phyloP scores from a whole-genome alignment of 2,797 vertebrate genomes.

The Arrhamphus sclerolepis region DNA sequence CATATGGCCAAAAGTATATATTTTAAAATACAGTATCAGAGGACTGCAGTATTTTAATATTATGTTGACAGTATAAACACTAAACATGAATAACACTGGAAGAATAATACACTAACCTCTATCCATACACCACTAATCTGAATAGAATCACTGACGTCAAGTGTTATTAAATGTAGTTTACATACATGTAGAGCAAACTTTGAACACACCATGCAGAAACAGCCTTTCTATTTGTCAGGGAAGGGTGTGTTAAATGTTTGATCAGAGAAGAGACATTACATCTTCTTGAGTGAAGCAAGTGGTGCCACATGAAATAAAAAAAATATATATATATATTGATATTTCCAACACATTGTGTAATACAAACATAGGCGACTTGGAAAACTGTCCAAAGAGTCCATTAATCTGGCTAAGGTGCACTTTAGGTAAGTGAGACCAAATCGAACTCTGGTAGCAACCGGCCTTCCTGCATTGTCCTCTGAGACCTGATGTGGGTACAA shows the following conservation, averaged over 20 bases:
- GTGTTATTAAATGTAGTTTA: not conserved
- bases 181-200: not conserved
- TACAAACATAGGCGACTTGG: slow-evolving; percentile 33
- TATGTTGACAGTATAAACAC: not conserved
- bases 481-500: slow-evolving; percentile 39
- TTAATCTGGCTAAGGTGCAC: slow-evolving; percentile 47
- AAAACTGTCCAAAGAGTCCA: slow-evolving; percentile 47
- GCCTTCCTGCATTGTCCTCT: slow-evolving; percentile 48
- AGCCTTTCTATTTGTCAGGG: not conserved
- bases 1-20: too few relatives aligned
- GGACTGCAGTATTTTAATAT: too few relatives aligned
- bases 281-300: slow-evolving; percentile 18
- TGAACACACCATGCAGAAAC: not conserved
- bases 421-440: slow-evolving; percentile 64
- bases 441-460: slow-evolving; percentile 49
- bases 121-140: not conserved
- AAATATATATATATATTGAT: slow-evolving; percentile 20
- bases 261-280: slow-evolving; percentile 14
- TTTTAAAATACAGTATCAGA: too few relatives aligned
- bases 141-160: not conserved
- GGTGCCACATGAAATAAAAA: slow-evolving; percentile 23
- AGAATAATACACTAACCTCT: not conserved
- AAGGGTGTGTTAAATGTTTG: not conserved
- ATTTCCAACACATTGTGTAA: slow-evolving; percentile 16
- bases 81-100: not conserved